Evolutionary conservation across 1,140 invertebrate genomes (phyloP), one percentile per base, ranked within the genome.

Genomic region (Pteromalus puparum): DNA sequence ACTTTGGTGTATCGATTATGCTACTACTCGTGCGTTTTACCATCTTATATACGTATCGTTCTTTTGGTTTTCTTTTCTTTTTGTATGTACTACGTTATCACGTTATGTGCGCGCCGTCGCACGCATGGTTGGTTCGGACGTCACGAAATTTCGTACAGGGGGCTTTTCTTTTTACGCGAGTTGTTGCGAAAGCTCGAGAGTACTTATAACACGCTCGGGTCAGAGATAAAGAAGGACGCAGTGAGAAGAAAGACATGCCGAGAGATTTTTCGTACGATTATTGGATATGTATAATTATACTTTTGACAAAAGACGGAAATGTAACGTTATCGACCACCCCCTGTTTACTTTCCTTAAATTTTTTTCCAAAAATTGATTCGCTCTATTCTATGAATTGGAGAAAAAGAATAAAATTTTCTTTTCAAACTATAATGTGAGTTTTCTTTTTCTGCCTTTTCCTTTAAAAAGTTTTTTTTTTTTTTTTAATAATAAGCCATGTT

Each of bases 391-490:
- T 68, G 42, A 7, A 76, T 38, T 76, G 61, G 61, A 84, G 30
- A 79, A 79, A 78, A 65, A 77, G 15, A 73, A 84, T 79, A 84
- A 78, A 84, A 79, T 68, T 77, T 83, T 83, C 72, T 77, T 83
- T 83, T 83, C 61, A 70, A 82, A 74, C 12, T 82, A 72, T 18
- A 34, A 67, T 48, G 12, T 38, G 42, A 72, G 67, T 72, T 81
- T 72, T 80, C 12, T 81, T 80, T 53, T 48, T 48, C 0, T 48
- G 48, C 18, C 42, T 38, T 24, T 34, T 65, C 24, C 48, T 18
- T 74, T 42, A 38, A 68, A 68, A 42, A 9, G 53, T 42, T 10
- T 79, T 79, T 77, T 24, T 26, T 76, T 4, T 7, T 34, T 12
- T 12, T 38, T 42, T 75, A n/a, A n/a, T n/a, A n/a, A n/a, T n/a